phyloP scores from a whole-genome alignment of 2,113 vertebrate species.

The Natator depressus region DNA sequence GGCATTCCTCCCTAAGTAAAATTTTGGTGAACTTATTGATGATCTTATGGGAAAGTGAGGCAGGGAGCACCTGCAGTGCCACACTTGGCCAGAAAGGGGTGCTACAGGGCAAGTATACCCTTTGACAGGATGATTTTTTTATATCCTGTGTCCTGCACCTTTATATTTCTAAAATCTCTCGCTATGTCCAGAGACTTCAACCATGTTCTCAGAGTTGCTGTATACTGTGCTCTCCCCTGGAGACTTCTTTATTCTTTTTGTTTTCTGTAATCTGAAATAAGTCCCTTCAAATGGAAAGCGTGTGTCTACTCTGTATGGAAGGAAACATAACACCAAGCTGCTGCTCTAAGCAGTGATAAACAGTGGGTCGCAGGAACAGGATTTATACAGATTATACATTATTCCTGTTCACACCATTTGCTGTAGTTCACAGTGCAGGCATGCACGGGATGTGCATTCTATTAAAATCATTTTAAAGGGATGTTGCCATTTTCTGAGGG shows the following conservation, averaged over 20 bases:
- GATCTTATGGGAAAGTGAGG: too few relatives aligned
- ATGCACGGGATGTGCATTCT: neutral
- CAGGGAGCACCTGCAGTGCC: too few relatives aligned
- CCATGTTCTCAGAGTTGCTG: neutral
- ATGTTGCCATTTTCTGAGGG: neutral
- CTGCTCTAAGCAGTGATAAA: neutral
- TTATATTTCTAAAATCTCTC: neutral
- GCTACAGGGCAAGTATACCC: too few relatives aligned
- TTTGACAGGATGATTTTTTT: neutral
- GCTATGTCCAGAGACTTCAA: neutral
- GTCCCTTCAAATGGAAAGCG: neutral
- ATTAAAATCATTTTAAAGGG: neutral
- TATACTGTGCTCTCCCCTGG: neutral
- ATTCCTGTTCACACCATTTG: neutral
- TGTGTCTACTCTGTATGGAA: neutral
- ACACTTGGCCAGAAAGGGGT: too few relatives aligned
- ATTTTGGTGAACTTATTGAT: too few relatives aligned
- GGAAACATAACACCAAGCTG: neutral
- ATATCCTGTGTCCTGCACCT: neutral
- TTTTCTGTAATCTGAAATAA: neutral
- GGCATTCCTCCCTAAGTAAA: too few relatives aligned
- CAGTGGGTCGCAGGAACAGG: neutral
- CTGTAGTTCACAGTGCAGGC: neutral
- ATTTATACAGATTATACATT: neutral
- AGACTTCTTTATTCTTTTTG: neutral